A percentile compares a stretch with the other conserved stretches of the same genome.
phyloP scores from a whole-genome alignment of 2,113 vertebrate genomes.

The Cathartes aura region DNA sequence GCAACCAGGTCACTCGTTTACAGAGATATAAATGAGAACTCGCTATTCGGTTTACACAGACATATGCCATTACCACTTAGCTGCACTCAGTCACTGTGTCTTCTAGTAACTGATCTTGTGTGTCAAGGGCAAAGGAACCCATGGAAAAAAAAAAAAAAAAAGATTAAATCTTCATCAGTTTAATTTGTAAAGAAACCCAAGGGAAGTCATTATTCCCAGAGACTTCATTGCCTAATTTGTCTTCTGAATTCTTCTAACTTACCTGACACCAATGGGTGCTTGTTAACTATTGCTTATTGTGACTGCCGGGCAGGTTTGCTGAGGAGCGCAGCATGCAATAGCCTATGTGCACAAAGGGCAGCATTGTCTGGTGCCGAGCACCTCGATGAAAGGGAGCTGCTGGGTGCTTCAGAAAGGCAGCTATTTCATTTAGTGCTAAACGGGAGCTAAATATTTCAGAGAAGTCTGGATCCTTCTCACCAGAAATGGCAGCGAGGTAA shows the following conservation, averaged over 20 bases:
- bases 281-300: neutral
- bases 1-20: neutral
- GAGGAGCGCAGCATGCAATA: rapidly evolving
- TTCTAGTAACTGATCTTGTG: slow-evolving; percentile 4
- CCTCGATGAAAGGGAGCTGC: neutral
- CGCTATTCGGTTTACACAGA: slow-evolving; percentile 41
- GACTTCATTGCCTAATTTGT: slow-evolving; percentile 68
- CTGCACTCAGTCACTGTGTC: neutral
- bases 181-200: slow-evolving; percentile 60
- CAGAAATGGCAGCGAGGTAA: neutral
- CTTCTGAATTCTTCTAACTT: slow-evolving; percentile 32
- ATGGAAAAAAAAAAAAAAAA: neutral
- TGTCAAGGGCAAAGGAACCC: slow-evolving; percentile 62
- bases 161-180: slow-evolving; percentile 69
- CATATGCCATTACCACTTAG: neutral
- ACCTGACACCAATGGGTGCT: slow-evolving; percentile 38
- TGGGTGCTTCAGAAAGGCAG: neutral
- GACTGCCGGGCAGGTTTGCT: neutral
- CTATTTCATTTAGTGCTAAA: neutral
- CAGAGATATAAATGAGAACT: slow-evolving; percentile 30
- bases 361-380: neutral
- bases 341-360: rapidly evolving
- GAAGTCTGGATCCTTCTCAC: neutral
- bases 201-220: slow-evolving; percentile 59
- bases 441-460: neutral